Percentiles rank a stretch among this genome's conserved stretches.
Evolutionary conservation across 2,888 invertebrate species (phyloP).

Genomic region (Pollenia labialis): DNA sequence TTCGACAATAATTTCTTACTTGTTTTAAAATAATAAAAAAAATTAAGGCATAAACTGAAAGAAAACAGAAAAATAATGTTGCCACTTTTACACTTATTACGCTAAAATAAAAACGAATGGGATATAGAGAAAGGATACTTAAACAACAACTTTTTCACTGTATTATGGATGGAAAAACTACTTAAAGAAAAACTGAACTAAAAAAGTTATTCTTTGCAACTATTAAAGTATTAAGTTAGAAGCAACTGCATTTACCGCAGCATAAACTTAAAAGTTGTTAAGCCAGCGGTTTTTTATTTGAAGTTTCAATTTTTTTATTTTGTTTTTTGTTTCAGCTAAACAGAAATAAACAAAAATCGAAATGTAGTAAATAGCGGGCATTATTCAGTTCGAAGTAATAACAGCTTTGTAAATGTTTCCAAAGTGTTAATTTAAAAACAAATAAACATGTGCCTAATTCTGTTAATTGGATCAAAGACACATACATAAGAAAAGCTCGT

Average conservation of each 20-base stretch:
- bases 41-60: too few relatives aligned
- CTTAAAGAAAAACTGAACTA: constrained; percentile 76
- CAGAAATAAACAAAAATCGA: not conserved
- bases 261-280: constrained; percentile 60
- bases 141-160: constrained; percentile 58
- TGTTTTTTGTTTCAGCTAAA: not conserved
- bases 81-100: constrained; percentile 80
- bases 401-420: too few relatives aligned
- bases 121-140: constrained; percentile 58
- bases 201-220: constrained; percentile 78
- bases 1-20: too few relatives aligned
- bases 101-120: constrained; percentile 45
- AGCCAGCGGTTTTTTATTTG: constrained; percentile 48
- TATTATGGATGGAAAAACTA: constrained; percentile 74
- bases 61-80: constrained; percentile 76
- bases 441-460: too few relatives aligned
- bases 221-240: constrained; percentile 82
- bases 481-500: too few relatives aligned
- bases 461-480: too few relatives aligned
- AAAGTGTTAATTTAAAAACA: too few relatives aligned
- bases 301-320: not conserved
- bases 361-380: not conserved
- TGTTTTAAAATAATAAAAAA: too few relatives aligned
- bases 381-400: too few relatives aligned
- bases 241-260: constrained; percentile 75